Conservation (phyloP, 2,797 vertebrate genomes). For the Takifugu rubripes region DNA sequence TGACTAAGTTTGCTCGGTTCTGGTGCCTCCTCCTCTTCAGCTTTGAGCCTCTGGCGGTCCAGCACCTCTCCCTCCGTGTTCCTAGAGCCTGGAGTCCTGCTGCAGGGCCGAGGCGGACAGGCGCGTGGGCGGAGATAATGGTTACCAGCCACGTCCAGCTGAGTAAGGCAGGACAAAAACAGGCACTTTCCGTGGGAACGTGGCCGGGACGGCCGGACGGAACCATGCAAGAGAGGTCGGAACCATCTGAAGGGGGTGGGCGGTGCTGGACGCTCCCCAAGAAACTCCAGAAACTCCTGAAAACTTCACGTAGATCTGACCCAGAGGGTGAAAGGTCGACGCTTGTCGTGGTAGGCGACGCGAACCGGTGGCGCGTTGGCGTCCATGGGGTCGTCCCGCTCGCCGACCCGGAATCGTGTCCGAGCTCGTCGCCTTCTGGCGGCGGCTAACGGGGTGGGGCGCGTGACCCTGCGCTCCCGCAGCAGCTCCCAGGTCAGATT, state of each 20-base stretch:
- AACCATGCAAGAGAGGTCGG: no score
- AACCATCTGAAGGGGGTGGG: neutral
- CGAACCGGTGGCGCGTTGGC: conserved; percentile 30
- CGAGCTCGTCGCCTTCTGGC: conserved; percentile 34
- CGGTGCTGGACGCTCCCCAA: no score
- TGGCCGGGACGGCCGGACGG: neutral
- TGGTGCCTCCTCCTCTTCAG: neutral
- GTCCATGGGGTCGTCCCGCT: conserved; percentile 33
- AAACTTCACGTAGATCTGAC: no score
- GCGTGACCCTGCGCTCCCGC: no score
- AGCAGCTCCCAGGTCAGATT: no score
- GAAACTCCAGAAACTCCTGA: no score
- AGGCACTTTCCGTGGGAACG: neutral
- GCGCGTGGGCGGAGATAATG: neutral
- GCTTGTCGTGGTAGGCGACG: conserved; percentile 16
- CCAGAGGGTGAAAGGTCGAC: conserved; percentile 9
- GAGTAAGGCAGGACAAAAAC: neutral
- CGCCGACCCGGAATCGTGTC: conserved; percentile 35
- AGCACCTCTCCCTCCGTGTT: neutral
- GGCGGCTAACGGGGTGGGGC: conserved; percentile 40
- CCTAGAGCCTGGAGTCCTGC: neutral
- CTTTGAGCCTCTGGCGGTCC: conserved; percentile 2
- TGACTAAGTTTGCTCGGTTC: conserved; percentile 20
- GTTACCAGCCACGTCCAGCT: neutral
- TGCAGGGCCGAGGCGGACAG: neutral